Percentiles rank a stretch among this genome's conserved stretches.
Evolutionary conservation across 1,140 invertebrate species (phyloP).

Genomic region (Philotrypesis tridentata): DNA sequence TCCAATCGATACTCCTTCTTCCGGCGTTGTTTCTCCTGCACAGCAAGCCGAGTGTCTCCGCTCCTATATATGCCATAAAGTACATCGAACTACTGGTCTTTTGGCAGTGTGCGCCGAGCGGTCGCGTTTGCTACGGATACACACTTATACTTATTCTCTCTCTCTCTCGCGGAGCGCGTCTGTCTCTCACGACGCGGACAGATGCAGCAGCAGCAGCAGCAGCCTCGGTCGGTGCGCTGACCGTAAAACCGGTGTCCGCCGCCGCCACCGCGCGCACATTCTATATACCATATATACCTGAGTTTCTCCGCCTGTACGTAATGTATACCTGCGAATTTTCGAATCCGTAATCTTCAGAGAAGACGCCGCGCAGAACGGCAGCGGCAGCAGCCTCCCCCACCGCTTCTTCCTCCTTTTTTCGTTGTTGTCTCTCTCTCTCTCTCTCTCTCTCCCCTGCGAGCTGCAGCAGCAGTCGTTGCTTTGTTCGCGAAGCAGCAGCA

Average conservation of each 20-base stretch:
- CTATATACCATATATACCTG: not conserved
- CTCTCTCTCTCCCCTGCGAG: slow-evolving; percentile 6
- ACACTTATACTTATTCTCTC: no score
- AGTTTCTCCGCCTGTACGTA: not conserved
- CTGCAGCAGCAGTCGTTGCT: slow-evolving; percentile 5
- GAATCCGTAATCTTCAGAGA: not conserved
- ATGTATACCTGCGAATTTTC: not conserved
- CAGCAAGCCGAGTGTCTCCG: not conserved
- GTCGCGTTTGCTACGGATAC: no score
- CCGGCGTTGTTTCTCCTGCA: not conserved
- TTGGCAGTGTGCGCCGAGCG: not conserved
- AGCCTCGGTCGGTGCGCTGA: not conserved
- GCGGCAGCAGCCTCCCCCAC: slow-evolving; percentile 8
- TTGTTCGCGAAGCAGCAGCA: slow-evolving; percentile 52
- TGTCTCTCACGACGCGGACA: not conserved
- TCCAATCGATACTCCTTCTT: slow-evolving; percentile 12
- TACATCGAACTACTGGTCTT: not conserved
- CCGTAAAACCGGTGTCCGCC: slow-evolving; percentile 10
- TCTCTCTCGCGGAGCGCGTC: not conserved
- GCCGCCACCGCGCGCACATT: not conserved
- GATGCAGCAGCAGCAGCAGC: slow-evolving; percentile 9
- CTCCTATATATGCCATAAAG: not conserved
- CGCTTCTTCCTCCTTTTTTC: slow-evolving; percentile 30
- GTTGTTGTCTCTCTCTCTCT: no score
- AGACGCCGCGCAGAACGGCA: not conserved